Evolutionary conservation across 2,113 vertebrate species (phyloP), one percentile per base, ranked within the genome.

Genomic region (Sander vitreus): DNA sequence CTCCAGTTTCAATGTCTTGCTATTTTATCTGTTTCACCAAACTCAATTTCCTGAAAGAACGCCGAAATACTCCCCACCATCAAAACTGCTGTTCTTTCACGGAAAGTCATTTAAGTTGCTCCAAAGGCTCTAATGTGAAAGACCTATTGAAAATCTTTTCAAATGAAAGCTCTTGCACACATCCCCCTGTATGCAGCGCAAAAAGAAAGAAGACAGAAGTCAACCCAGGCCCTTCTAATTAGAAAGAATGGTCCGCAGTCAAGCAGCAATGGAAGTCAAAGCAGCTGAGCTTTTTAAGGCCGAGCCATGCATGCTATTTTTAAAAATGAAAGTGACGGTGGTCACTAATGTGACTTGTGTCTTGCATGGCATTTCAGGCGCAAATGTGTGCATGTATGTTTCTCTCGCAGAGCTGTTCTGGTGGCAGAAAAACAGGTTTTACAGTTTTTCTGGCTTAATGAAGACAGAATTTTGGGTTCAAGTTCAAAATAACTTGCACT

Each of bases 241-340:
- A 70, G 54, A 62, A 59, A 36, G 47, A 75, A 23, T 18, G 63
- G 39, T 45, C 47, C 54, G 72, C 72, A 81, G 48, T 63, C 47
- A 18, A 25, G 64, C 71, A 60, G 64, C 63, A 45, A 25, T 45
- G 47, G 39, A 45, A 74, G 53, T 23, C 47, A 68, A 51, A 55
- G 73, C 72, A 76, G 73, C 80, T 21, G 73, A 76, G 57, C 23
- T 39, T 19, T 43, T 27, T 19, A 65, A 30, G 33, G 53, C 45
- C 0, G 8, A 51, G 70, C 19, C 6, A 18, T 5, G 45, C 11
- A 15, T 1, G 53, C 72, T 82, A 76, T 70, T 82, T 75, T 48
- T 63, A 59, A 76, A 70, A 70, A 64, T 63, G 50, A 70, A 82
- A 76, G 73, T 76, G 65, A 70, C 21, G 39, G 62, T 45, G 55